These are phyloP conservation scores for Pristiophorus japonicus DNA, from an alignment of 2,113 vertebrate genomes.

Conservation along the genomic window DNA sequence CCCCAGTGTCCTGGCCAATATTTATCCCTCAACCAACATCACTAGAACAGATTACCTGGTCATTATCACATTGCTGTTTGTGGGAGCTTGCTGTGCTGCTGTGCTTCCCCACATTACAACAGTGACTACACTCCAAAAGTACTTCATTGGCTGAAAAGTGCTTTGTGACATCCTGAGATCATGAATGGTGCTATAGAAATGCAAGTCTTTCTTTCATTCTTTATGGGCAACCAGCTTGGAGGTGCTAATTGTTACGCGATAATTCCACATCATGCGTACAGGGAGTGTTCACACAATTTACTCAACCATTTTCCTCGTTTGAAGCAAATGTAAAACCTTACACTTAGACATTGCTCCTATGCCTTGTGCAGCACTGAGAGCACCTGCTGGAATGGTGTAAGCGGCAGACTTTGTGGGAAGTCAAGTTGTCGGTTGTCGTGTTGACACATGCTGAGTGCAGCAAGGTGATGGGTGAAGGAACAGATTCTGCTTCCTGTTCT, in stretches of 20 bases:
- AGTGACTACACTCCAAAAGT: background rate
- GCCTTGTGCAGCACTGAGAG: background rate
- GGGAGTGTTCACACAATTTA: no score
- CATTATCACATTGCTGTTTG: background rate
- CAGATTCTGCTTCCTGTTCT: background rate
- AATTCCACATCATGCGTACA: background rate
- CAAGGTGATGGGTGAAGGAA: background rate
- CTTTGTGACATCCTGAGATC: background rate
- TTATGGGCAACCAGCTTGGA: background rate
- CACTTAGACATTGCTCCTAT: background rate
- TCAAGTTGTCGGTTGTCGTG: background rate
- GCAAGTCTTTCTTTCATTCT: background rate
- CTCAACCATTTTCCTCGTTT: background rate
- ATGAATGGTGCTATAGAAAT: background rate
- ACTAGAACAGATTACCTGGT: background rate
- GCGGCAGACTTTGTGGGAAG: background rate
- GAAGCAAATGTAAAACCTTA: background rate
- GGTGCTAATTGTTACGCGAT: background rate
- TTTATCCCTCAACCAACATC: background rate
- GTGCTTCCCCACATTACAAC: background rate
- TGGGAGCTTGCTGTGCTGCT: background rate
- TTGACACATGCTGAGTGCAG: background rate
- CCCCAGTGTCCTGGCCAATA: background rate
- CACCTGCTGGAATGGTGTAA: background rate
- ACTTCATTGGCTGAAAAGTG: background rate